These are phyloP conservation scores for Myotis myotis DNA, from an alignment of 2,797 vertebrate genomes.

Conservation along the genomic window DNA sequence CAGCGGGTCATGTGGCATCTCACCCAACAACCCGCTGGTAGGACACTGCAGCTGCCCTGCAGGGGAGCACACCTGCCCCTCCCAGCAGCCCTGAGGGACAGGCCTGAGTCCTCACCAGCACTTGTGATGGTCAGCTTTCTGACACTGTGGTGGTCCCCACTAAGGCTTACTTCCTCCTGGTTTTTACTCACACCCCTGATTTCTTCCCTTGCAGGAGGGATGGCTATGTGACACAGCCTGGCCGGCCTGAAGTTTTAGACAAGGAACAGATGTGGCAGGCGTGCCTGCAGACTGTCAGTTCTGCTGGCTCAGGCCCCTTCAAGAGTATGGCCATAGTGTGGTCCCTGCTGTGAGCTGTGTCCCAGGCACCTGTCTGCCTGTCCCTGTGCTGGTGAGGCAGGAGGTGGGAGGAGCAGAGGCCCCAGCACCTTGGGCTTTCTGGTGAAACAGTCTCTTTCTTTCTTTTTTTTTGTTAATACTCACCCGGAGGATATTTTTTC, in stretches of 20 bases:
- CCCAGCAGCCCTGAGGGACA: accelerated
- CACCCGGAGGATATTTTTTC: too few relatives aligned
- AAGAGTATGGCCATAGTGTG: background rate
- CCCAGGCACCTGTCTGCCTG: background rate
- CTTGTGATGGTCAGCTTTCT: background rate
- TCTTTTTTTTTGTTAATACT: too few relatives aligned
- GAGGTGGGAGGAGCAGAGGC: background rate
- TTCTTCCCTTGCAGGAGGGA: background rate
- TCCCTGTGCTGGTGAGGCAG: background rate
- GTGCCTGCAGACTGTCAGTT: accelerated
- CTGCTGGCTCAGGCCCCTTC: background rate
- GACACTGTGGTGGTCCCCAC: background rate
- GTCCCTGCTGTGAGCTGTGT: background rate
- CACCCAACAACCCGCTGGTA: background rate
- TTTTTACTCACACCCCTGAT: background rate
- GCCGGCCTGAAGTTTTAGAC: background rate
- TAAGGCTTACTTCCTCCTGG: background rate
- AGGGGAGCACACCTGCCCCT: background rate
- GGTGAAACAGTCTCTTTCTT: background rate
- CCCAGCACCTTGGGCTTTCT: background rate
- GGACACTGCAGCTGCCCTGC: background rate
- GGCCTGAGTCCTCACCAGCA: background rate
- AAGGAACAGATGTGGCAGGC: too few relatives aligned
- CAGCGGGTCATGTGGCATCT: background rate
- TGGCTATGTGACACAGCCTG: too few relatives aligned